Conservation (phyloP, 2,113 vertebrate genomes). For the Oostethus manadensis region DNA sequence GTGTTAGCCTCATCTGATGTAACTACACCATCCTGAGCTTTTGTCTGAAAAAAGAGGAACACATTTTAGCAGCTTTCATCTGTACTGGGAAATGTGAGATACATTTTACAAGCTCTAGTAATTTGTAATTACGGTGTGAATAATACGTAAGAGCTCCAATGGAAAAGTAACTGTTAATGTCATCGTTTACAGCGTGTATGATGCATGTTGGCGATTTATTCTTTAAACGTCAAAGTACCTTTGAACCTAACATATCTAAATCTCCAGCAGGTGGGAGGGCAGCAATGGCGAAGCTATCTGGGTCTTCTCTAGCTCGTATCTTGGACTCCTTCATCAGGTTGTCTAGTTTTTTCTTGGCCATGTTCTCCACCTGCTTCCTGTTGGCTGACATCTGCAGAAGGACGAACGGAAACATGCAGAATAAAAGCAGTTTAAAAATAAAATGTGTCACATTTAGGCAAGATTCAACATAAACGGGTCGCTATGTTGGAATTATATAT, state of each 20-base stretch:
- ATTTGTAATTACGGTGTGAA: too few relatives aligned
- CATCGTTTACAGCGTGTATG: too few relatives aligned
- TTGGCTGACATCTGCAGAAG: slow-evolving; percentile 80
- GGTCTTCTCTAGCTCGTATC: slow-evolving; percentile 90
- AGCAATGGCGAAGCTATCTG: slow-evolving; percentile 81
- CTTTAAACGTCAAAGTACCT: slow-evolving; percentile 41
- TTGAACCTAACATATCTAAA: slow-evolving; percentile 60
- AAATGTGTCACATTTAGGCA: too few relatives aligned
- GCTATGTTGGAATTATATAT: too few relatives aligned
- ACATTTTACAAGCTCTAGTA: too few relatives aligned
- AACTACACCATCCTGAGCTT: slow-evolving; percentile 77
- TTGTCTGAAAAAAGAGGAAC: slow-evolving; percentile 64
- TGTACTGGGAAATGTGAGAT: slow-evolving; percentile 15
- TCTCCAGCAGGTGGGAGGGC: slow-evolving; percentile 69
- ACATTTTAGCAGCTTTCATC: not conserved
- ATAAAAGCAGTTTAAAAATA: not conserved
- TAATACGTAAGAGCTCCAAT: too few relatives aligned
- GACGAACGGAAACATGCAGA: not conserved
- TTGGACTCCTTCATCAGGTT: slow-evolving; percentile 94
- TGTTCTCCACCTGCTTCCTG: slow-evolving; percentile 88
- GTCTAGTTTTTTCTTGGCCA: slow-evolving; percentile 93
- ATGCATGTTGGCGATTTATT: too few relatives aligned
- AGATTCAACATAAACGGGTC: too few relatives aligned
- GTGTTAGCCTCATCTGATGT: slow-evolving; percentile 73
- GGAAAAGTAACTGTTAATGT: not conserved